Evolutionary conservation across 2,113 vertebrate genomes (phyloP), one percentile per base, ranked within the genome.

Genomic region (Leucopternis melanops): DNA sequence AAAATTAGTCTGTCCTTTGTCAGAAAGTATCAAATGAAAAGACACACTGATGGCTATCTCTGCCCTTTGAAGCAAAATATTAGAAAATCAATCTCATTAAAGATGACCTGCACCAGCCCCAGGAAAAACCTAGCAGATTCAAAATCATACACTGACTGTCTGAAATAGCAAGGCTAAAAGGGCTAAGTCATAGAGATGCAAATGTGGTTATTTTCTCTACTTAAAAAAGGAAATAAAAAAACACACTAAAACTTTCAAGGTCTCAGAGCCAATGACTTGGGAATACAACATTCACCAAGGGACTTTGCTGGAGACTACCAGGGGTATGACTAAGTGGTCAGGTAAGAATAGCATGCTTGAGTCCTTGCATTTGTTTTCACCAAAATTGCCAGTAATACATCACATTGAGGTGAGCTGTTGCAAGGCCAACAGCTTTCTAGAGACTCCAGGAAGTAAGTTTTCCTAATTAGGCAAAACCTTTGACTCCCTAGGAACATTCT

Each of bases 41-140:
- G 94, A 77, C 81, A 89, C 42, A 58, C 63, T 79, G 77, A 96
- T 75, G 83, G 74, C 82, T 91, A 84, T 75, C 78, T 93, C 69
- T 96, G 97, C 92, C 92, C 94, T 95, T 95, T 82, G 86, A 97
- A 86, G 67, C 47, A 86, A 95, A 96, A 70, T 81, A 81, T 88
- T 92, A 95, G 78, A 85, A 95, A 96, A 90, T 92, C 62, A 83
- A 10, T 95, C 94, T 91, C 17, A 13, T 92, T 93, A 91, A 94
- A 96, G 74, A 90, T 93, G 94, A 97, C 95, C 96, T 92, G 54
- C 23, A 62, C 16, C 31, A 92, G 73, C 77, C 89, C 66, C 16
- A 82, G 59, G 16, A 81, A 94, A 89, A 95, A 81, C 19, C 63
- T 45, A 89, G 50, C 32, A 82, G 82, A 67, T 87, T 77, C 71